Percentiles rank a stretch among this genome's conserved stretches.
Conservation (phyloP, 2,797 vertebrate species). For the Enteromius mattozi region DNA sequence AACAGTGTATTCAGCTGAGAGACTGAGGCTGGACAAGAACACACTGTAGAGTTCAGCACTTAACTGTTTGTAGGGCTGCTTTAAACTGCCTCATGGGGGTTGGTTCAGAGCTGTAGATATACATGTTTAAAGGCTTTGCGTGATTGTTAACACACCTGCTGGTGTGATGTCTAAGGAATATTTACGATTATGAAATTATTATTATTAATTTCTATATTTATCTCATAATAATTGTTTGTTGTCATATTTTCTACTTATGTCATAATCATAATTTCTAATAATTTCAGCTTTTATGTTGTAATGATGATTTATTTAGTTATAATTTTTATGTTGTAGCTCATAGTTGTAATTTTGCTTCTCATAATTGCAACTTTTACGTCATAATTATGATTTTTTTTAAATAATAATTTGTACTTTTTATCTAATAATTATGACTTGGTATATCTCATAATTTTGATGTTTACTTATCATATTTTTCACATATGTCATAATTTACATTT, state of each 20-base stretch:
- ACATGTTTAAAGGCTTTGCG: background rate
- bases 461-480: no score
- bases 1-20: constrained; percentile 40
- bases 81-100: background rate
- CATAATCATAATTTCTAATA: background rate
- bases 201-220: background rate
- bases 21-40: constrained; percentile 16
- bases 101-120: background rate
- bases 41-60: constrained; percentile 26
- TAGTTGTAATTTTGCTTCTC: background rate
- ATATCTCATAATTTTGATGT: background rate
- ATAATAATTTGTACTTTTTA: background rate
- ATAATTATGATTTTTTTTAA: background rate
- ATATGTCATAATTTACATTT: background rate
- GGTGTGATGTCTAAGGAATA: background rate
- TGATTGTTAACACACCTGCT: background rate
- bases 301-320: background rate
- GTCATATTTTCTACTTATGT: background rate
- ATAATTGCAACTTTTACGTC: background rate
- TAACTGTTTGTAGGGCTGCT: constrained; percentile 12
- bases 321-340: background rate
- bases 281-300: background rate
- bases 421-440: background rate
- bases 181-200: background rate
- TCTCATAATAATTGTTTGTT: background rate